Evolutionary conservation across 2,797 vertebrate species (phyloP), one percentile per base, ranked within the genome.

Genomic region (Benthosema pterotum): DNA sequence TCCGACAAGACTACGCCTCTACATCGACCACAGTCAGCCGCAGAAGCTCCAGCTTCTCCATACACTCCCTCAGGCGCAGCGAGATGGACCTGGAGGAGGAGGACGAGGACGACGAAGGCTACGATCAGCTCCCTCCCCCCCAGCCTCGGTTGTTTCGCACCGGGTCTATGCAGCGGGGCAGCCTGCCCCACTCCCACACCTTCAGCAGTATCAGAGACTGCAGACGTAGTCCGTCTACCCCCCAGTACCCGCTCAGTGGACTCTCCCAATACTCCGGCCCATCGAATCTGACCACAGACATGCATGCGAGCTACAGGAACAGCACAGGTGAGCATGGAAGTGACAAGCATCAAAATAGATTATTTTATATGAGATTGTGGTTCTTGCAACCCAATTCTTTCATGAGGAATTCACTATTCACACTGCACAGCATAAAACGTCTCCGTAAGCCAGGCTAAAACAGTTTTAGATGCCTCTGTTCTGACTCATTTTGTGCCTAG

Each of bases 1-100:
- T 99, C 65, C 94, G 97, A 70, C 96, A 99, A 91, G 97, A 99
- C 83, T 99, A 96, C 51, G 96, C 97, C 83, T 96, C 97, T 66
- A 97, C 95, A 78, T 95, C 97, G 72, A 92, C 93, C 47, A 97
- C 94, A 7, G 90, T 88, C 64, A 94, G 95, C 60, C 94, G 94
- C 56, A 93, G 96, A 73, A 96, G 94, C 75, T 96, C 97, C 63
- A 96, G 90, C 52, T 87, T 97, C 67, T 96, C 96, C 22, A 52
- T 97, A 61, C 93, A 92, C 66, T 82, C 87, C n/a, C 91, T 94
- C 54, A 94, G 94, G 71, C 94, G 95, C 78, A 91, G 91, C 9
- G 94, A 96, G 75, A 93, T 95, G 83, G 95, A 95, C 4, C 93
- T 92, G 4, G 96, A 96, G 57, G 91, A 96, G 69, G 93, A 96